Evolutionary conservation across 2,888 invertebrate genomes (phyloP).

Genomic region (Tetramorium bicarinatum): DNA sequence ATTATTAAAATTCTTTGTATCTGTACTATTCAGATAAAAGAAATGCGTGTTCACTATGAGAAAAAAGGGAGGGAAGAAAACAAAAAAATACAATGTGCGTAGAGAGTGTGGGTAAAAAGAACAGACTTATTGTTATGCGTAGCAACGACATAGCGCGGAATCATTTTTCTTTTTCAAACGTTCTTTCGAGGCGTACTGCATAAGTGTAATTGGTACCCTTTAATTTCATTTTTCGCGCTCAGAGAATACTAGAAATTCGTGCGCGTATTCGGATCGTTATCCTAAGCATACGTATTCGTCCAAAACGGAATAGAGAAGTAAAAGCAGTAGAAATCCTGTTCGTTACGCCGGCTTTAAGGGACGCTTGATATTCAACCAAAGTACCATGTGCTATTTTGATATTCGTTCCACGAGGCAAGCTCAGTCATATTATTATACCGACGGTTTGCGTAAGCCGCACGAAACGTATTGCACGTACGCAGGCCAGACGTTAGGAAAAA

Average conservation of each 20-base stretch:
- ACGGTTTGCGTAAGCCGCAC: conserved; percentile 53
- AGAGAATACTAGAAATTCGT: neutral
- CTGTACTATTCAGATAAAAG: conserved; percentile 3
- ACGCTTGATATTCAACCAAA: conserved; percentile 68
- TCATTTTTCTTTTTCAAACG: conserved; percentile 13
- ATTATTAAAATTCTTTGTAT: conserved; percentile 19
- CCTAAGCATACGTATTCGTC: neutral
- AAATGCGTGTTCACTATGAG: conserved; percentile 1
- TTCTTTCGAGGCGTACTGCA: neutral
- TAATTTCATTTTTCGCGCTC: conserved; percentile 39
- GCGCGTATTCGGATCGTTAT: conserved; percentile 11
- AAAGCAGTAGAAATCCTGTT: conserved; percentile 43
- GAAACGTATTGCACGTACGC: conserved; percentile 55
- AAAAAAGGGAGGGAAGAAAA: neutral
- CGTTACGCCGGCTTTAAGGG: conserved; percentile 58
- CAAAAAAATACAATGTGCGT: conserved; percentile 13
- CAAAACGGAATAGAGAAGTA: conserved; percentile 23
- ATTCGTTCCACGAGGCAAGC: conserved; percentile 72
- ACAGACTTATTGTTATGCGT: conserved; percentile 36
- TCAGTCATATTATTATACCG: conserved; percentile 69
- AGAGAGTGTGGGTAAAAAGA: neutral
- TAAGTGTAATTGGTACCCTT: conserved; percentile 11
- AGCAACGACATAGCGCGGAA: conserved; percentile 13
- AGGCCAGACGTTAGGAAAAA: conserved; percentile 8
- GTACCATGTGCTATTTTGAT: conserved; percentile 65